Base-by-base conservation (phyloP, 2,113 vertebrate species). In the Oreocharis arfaki region DNA sequence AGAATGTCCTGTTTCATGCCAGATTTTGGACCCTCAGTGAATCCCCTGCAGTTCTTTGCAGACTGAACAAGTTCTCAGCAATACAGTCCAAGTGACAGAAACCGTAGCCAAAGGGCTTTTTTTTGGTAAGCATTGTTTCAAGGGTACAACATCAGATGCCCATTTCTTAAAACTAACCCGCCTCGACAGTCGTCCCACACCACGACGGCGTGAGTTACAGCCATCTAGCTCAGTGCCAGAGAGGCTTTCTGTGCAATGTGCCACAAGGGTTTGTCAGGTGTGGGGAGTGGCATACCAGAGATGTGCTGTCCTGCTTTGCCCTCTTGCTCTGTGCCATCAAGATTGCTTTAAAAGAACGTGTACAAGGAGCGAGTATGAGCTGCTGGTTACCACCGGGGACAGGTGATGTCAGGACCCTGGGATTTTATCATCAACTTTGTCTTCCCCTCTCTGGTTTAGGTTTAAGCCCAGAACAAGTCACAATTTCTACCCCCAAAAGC, bases 331-430 rank as follows among this genome's bases (percentile, higher is more conserved):
- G 8, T 22, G 26, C 33, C 60, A 71, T 60, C 68, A 27, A 13
- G 28, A 22, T 3, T 52, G 22, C 19, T 80, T 18, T 49, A 76
- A 41, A 10, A 28, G 12, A 30, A 15, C 1, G 3, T 1, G 0
- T 13, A 11, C 21, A 47, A 88, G 19, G 7, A 69, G 47, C 9
- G n/a, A 52, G 7, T 11, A 49, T 5, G 21, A 68, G 13, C 21
- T 49, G 47, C 28, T 59, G 22, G 13, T 55, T 78, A 68, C 47
- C 39, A 75, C 20, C 2, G 6, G 11, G 20, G 5, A 28, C 9
- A 87, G 12, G 0, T 44, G 7, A 39, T 8, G 9, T 35, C 52
- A 79, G 49, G 53, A 76, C 9, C 4, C n/a, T 6, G 20, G 13
- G 30, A 78, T 56, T 84, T 94, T 64, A 35, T 55, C n/a, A 41